Evolutionary conservation across 64 coral and sea anemone species (phyloP).

Genomic region (Trachythela sp.): DNA sequence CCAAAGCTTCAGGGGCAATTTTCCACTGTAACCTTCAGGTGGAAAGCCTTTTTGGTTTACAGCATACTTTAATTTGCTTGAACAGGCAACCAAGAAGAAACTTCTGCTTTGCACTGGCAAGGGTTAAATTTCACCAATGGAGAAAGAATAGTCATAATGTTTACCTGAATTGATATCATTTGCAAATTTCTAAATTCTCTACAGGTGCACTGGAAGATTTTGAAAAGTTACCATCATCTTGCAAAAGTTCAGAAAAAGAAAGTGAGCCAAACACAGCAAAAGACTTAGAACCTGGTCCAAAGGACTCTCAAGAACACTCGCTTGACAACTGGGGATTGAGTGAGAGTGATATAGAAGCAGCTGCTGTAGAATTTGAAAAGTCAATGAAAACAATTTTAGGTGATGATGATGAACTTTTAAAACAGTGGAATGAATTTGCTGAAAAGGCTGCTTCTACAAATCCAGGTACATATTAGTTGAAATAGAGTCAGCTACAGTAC

Average conservation of each 20-base stretch:
- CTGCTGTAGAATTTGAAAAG: conserved; percentile 1
- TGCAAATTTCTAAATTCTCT: too few species aligned
- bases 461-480: not conserved
- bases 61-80: too few species aligned
- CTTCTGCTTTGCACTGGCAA: too few species aligned
- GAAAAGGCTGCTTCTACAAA: not conserved
- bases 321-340: not conserved
- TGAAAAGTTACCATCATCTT: not conserved
- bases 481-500: not conserved
- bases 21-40: too few species aligned
- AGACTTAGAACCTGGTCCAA: not conserved
- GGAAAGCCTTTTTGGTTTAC: too few species aligned
- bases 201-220: conserved; percentile 25
- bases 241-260: not conserved
- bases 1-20: too few species aligned
- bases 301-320: not conserved
- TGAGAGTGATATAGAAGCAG: conserved; percentile 8
- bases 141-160: too few species aligned
- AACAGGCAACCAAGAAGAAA: too few species aligned
- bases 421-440: conserved; percentile 21
- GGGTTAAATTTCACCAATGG: too few species aligned
- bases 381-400: conserved; percentile 7
- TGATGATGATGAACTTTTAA: conserved; percentile 8
- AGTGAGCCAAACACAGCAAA: not conserved
- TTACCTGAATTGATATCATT: too few species aligned